phyloP scores from a whole-genome alignment of 2,888 invertebrate species.

The Oscheius sp. region DNA sequence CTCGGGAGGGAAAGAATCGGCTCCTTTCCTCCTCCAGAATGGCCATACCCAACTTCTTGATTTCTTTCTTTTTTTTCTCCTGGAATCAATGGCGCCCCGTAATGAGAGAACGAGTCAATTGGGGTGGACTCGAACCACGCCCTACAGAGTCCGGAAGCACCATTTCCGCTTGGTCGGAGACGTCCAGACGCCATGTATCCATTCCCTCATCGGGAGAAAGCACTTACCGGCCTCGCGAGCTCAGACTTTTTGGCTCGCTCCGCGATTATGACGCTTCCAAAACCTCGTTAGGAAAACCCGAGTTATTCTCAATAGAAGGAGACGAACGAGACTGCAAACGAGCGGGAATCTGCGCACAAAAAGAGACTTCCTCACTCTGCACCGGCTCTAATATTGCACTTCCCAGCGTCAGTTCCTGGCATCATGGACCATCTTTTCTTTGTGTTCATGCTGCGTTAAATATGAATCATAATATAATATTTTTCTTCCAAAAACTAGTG shows the following conservation, averaged over 20 bases:
- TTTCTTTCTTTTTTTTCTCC: slow-evolving; percentile 8
- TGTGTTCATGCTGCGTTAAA: no score
- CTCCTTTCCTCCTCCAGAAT: neutral
- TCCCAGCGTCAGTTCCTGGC: neutral
- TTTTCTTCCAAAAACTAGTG: no score
- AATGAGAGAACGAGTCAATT: slow-evolving; percentile 30
- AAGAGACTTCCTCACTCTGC: no score
- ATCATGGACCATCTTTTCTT: neutral
- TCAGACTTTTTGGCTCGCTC: neutral
- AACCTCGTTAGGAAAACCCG: no score
- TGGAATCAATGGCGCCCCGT: slow-evolving; percentile 10
- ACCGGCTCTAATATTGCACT: no score
- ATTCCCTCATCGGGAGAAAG: neutral
- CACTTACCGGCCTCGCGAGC: neutral
- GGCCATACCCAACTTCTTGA: slow-evolving; percentile 1
- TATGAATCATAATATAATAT: no score
- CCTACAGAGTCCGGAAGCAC: slow-evolving; percentile 28
- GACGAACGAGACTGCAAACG: no score
- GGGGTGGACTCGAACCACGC: neutral
- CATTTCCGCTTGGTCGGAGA: slow-evolving; percentile 30
- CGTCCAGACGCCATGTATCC: slow-evolving; percentile 9
- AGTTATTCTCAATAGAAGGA: no score
- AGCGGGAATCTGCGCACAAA: no score
- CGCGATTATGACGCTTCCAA: no score
- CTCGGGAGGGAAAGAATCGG: neutral